Conservation (phyloP, 2,888 invertebrate genomes). For the Lasius fuliginosus region DNA sequence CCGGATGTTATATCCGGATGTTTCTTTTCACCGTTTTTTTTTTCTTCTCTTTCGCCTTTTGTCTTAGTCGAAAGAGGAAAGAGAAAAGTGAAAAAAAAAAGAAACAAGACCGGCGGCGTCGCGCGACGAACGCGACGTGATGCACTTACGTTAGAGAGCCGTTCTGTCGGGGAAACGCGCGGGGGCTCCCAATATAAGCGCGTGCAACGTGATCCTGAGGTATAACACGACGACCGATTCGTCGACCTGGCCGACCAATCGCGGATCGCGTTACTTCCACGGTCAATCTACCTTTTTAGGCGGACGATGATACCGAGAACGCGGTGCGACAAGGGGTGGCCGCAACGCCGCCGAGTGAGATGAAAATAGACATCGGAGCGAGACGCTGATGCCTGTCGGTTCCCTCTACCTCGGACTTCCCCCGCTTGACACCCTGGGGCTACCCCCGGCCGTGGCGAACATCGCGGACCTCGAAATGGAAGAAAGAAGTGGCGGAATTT, state of each 20-base stretch:
- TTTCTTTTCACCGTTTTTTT: background rate
- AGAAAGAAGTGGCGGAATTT: constrained; percentile 53
- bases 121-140: constrained; percentile 82
- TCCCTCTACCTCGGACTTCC: constrained; percentile 7
- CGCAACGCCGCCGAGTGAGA: constrained; percentile 80
- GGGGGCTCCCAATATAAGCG: constrained; percentile 92
- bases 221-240: constrained; percentile 87
- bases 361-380: constrained; percentile 82
- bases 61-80: constrained; percentile 28
- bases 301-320: constrained; percentile 87
- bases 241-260: constrained; percentile 86
- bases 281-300: constrained; percentile 90
- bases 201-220: constrained; percentile 92
- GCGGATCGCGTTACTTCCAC: constrained; percentile 86
- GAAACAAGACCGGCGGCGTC: constrained; percentile 59
- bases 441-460: constrained; percentile 25
- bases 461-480: constrained; percentile 47
- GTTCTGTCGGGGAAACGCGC: constrained; percentile 95
- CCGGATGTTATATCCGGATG: background rate
- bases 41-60: constrained; percentile 46
- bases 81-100: constrained; percentile 15
- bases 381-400: constrained; percentile 53
- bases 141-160: constrained; percentile 98
- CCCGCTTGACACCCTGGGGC: constrained; percentile 14
- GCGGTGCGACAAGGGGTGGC: constrained; percentile 84